These are phyloP conservation scores for Trissolcus basalis DNA, from an alignment of 1,140 invertebrate species.

Conservation along the genomic window DNA sequence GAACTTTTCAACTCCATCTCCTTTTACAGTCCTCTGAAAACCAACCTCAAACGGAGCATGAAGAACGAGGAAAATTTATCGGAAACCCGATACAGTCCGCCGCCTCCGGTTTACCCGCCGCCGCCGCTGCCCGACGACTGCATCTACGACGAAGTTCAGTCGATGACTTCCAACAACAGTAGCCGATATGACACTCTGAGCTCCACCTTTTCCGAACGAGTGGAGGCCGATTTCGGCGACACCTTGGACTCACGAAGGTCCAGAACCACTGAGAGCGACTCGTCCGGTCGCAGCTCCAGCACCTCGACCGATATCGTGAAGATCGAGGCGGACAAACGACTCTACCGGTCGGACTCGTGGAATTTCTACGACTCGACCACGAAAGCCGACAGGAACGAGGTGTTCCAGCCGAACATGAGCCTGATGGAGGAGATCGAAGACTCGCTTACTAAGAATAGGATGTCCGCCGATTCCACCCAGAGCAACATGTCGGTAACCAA, in stretches of 20 bases:
- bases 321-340: conserved; percentile 45
- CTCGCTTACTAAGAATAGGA: conserved; percentile 43
- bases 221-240: conserved; percentile 73
- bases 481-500: conserved; percentile 67
- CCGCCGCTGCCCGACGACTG: conserved; percentile 78
- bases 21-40: conserved; percentile 73
- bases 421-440: conserved; percentile 63
- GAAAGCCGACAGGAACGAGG: conserved; percentile 44
- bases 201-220: conserved; percentile 68
- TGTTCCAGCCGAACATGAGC: conserved; percentile 59
- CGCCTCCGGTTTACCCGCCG: conserved; percentile 78
- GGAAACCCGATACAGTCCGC: conserved; percentile 70
- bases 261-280: conserved; percentile 70
- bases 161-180: conserved; percentile 71
- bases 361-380: conserved; percentile 75
- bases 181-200: conserved; percentile 69
- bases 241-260: conserved; percentile 59
- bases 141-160: conserved; percentile 78
- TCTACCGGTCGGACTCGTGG: conserved; percentile 78
- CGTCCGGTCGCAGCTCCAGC: conserved; percentile 71
- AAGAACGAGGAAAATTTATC: conserved; percentile 69
- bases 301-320: conserved; percentile 57
- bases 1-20: conserved; percentile 75
- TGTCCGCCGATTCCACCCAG: conserved; percentile 52
- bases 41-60: conserved; percentile 63